A percentile compares a stretch with the other conserved stretches of the same genome.
Evolutionary conservation across 1,140 invertebrate species (phyloP).

Genomic region (Drosophila ironensis): DNA sequence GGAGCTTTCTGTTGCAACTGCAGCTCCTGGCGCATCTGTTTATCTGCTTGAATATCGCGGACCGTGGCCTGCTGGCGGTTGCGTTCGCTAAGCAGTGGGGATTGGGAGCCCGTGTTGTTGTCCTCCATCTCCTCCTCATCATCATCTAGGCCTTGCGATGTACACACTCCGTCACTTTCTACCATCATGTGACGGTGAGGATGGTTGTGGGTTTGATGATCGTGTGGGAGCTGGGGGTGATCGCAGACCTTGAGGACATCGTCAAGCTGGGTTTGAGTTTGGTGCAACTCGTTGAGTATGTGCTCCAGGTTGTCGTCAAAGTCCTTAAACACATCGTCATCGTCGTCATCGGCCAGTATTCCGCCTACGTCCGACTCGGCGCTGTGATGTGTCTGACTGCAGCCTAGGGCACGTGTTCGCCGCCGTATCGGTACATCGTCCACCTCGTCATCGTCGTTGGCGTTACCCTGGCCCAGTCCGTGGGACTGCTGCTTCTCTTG

Average conservation of each 20-base stretch:
- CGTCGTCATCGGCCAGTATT: constrained; percentile 67
- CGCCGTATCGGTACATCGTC: constrained; percentile 59
- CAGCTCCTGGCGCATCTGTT: constrained; percentile 63
- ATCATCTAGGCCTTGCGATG: constrained; percentile 10
- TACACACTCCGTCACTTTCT: background rate
- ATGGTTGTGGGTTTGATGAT: background rate
- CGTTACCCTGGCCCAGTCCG: constrained; percentile 36
- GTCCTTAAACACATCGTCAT: constrained; percentile 80
- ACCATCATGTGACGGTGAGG: background rate
- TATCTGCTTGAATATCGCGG: constrained; percentile 56
- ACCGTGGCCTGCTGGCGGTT: constrained; percentile 46
- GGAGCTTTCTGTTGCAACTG: constrained; percentile 3
- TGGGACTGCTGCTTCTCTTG: constrained; percentile 54
- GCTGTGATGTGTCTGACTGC: constrained; percentile 67
- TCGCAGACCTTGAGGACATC: constrained; percentile 56
- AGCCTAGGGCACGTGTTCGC: constrained; percentile 59
- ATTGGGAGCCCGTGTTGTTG: constrained; percentile 84
- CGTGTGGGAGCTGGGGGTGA: background rate
- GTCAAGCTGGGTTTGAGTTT: constrained; percentile 60
- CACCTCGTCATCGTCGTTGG: constrained; percentile 72
- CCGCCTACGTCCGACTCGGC: constrained; percentile 76
- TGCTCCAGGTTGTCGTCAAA: constrained; percentile 77
- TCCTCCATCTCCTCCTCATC: constrained; percentile 83
- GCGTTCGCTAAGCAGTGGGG: constrained; percentile 83
- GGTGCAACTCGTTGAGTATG: constrained; percentile 63